Base-by-base conservation (phyloP, 2,797 vertebrate species). In the Ctenopoma kingsleyae region DNA sequence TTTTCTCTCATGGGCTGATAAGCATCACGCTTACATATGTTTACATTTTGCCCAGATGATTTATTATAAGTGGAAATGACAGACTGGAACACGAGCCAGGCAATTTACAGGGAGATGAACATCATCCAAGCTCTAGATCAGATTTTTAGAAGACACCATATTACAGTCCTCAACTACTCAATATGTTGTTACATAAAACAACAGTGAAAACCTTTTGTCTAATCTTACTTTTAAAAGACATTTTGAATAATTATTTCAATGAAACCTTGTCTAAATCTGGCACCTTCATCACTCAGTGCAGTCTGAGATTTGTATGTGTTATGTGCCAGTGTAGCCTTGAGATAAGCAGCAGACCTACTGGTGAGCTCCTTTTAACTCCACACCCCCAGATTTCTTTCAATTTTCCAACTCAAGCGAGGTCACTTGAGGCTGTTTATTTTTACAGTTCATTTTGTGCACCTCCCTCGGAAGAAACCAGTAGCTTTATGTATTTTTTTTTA, bases 71-170 rank as follows among this genome's bases (percentile, higher is more conserved):
- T 58, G n/a, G 19, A 65, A 59, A 60, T 30, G 49, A 15, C 59
- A 47, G 32, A 65, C 49, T 57, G 47, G 44, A 32, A 49, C n/a
- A 19, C 60, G 35, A 61, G 16, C 52, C 27, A 43, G 61, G 64
- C 12, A 5, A 25, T 11, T 48, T 20, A 65, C 55, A 68, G 23
- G 51, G 22, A 22, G 59, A 67, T 67, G 9, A 32, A 71, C 27
- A 59, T 71, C 1, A 72, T 55, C 46, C 4, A 4, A 22, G 8
- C 8, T 9, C 30, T 12, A 27, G 32, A 6, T 70, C 43, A 62
- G 43, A 54, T 35, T 43, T 8, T 54, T 50, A 59, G 46, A 47
- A 76, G 51, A 71, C 23, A 51, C 3, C 15, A 36, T 6, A 11
- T 15, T 36, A 36, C 35, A 36, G 9, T 35, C 35, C 10, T 36